phyloP scores from a whole-genome alignment of 2,113 vertebrate genomes.

The Alethe castanea region DNA sequence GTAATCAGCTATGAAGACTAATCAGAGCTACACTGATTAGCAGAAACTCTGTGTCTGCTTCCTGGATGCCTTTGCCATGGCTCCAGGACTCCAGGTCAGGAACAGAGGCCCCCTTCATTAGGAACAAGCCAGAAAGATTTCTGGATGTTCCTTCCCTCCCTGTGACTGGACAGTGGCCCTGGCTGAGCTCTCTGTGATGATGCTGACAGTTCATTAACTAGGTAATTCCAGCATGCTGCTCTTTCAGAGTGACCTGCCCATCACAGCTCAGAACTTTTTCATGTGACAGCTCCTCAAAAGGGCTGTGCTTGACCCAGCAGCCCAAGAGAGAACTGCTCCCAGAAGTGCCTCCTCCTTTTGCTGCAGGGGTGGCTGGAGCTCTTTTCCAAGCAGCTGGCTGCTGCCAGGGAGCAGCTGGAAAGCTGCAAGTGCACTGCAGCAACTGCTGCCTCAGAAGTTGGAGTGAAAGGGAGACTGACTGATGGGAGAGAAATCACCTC shows the following conservation, averaged over 20 bases:
- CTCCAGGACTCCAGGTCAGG: rapidly evolving
- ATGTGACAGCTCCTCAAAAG: background rate
- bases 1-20: background rate
- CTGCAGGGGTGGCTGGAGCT: background rate
- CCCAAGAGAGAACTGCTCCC: background rate
- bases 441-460: background rate
- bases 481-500: background rate
- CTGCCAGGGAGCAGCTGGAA: background rate
- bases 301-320: background rate
- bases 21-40: background rate
- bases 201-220: background rate
- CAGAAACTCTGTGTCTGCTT: background rate
- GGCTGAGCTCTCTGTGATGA: background rate
- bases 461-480: background rate
- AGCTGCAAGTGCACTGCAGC: background rate
- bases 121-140: background rate
- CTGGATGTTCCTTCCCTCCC: background rate
- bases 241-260: background rate
- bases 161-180: background rate
- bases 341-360: background rate
- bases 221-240: background rate
- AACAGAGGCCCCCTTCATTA: background rate
- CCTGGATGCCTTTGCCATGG: background rate
- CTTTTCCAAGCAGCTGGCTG: background rate
- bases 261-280: background rate